phyloP scores from a whole-genome alignment of 2,797 vertebrate genomes.

The Phrynocephalus vlangalii region DNA sequence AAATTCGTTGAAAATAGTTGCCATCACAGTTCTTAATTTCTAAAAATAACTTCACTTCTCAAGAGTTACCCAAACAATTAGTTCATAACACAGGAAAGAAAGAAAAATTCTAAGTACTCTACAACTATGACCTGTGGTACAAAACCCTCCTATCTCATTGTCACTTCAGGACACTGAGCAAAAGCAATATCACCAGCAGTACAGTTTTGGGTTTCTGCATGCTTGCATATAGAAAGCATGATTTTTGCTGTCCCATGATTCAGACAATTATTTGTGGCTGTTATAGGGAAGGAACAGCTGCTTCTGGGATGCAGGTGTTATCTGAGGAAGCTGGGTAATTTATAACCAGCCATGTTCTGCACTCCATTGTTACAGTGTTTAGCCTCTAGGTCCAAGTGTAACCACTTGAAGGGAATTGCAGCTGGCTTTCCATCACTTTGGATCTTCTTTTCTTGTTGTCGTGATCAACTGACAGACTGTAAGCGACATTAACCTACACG shows the following conservation, averaged over 20 bases:
- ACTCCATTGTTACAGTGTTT: slow-evolving; percentile 25
- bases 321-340: slow-evolving; percentile 17
- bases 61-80: too few species aligned
- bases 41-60: too few species aligned
- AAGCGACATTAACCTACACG: slow-evolving; percentile 44
- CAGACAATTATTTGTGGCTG: neutral
- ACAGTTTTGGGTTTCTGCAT: neutral
- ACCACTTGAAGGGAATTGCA: slow-evolving; percentile 11
- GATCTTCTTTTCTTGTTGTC: slow-evolving; percentile 7
- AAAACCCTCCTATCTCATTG: too few species aligned
- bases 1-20: too few species aligned
- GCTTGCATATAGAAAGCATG: neutral
- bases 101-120: too few species aligned
- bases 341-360: neutral
- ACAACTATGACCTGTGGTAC: too few species aligned
- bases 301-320: slow-evolving; percentile 26
- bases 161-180: too few species aligned
- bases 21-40: too few species aligned
- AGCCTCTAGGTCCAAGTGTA: neutral
- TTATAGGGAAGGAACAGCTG: slow-evolving; percentile 28
- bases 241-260: slow-evolving; percentile 3
- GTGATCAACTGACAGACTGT: slow-evolving; percentile 33
- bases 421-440: slow-evolving; percentile 10
- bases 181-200: too few species aligned
- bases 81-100: too few species aligned